phyloP scores from a whole-genome alignment of 2,797 vertebrate species.

The Takifugu ocellatus region DNA sequence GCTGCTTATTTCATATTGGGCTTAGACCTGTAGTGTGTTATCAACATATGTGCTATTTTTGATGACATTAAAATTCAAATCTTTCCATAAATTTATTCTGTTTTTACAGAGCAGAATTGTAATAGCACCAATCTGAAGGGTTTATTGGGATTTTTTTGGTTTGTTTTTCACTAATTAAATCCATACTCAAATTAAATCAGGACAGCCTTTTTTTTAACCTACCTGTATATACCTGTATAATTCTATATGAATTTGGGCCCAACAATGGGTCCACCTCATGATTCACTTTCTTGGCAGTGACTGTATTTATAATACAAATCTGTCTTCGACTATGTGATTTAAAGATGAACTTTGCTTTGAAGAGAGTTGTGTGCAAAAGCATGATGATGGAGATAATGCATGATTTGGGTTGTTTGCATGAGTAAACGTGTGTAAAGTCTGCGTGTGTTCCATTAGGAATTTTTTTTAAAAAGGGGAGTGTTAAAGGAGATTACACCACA shows the following conservation, averaged over 20 bases:
- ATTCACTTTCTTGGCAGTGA: conserved; percentile 39
- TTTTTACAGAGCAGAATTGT: neutral
- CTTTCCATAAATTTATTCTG: neutral
- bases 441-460: conserved; percentile 55
- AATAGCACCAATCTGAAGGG: neutral
- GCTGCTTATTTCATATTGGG: conserved; percentile 18
- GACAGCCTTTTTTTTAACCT: conserved; percentile 4
- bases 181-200: conserved; percentile 5
- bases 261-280: conserved; percentile 36
- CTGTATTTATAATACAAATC: conserved; percentile 61
- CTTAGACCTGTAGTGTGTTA: conserved; percentile 6
- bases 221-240: conserved; percentile 25
- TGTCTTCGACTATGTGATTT: conserved; percentile 41
- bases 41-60: neutral
- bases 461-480: conserved; percentile 59
- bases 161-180: neutral
- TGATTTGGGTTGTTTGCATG: conserved; percentile 25
- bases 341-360: conserved; percentile 49
- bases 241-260: conserved; percentile 17
- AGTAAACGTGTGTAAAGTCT: conserved; percentile 25
- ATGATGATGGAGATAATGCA: conserved; percentile 51
- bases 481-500: conserved; percentile 78
- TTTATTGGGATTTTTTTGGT: neutral
- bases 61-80: conserved; percentile 4
- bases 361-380: conserved; percentile 62